Evolutionary conservation across 2,113 vertebrate species (phyloP), one percentile per base, ranked within the genome.

Genomic region (Poecile atricapillus): DNA sequence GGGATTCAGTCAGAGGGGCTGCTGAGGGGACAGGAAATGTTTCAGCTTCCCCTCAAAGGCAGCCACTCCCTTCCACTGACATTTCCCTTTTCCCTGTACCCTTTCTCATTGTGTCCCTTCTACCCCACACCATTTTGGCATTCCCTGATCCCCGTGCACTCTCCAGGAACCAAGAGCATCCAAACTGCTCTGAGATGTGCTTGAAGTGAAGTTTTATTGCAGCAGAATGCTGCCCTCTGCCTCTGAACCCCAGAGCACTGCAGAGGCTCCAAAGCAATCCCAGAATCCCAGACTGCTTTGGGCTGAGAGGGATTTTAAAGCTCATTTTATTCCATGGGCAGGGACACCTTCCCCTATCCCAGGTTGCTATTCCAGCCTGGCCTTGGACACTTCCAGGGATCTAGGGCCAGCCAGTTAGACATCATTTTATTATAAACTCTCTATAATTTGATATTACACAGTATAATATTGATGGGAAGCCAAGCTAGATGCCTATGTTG

Each of bases 61-160:
- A 25, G 19, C 0, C 0, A 0, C 24, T 68, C 25, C 3, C 0
- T 28, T 16, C 25, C 49, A 24, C 1, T 1, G 1, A 3, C 35
- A 23, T 47, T 35, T 41, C 7, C 24, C 55, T 25, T 39, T 16
- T 3, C 28, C 23, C 65, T 33, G 4, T 1, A 8, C 23, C 21
- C 25, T 19, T 41, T 25, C 52, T 73, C 33, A 41, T 19, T 1
- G 21, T 22, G 11, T 15, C 21, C 44, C 21, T 41, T 15, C 44
- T 43, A 58, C 11, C 65, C 21, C 58, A 39, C 35, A n/a, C 23
- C 11, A 33, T 25, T 7, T 9, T 18, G 18, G 27, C 14, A 46
- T 11, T 31, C n/a, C n/a, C 17, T 7, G 44, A 44, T 7, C 19
- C 44, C 30, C 1, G 9, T 0, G 23, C 8, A 11, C 30, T 55